Evolutionary conservation across 2,113 vertebrate species (phyloP).

Genomic region (Saccopteryx bilineata): DNA sequence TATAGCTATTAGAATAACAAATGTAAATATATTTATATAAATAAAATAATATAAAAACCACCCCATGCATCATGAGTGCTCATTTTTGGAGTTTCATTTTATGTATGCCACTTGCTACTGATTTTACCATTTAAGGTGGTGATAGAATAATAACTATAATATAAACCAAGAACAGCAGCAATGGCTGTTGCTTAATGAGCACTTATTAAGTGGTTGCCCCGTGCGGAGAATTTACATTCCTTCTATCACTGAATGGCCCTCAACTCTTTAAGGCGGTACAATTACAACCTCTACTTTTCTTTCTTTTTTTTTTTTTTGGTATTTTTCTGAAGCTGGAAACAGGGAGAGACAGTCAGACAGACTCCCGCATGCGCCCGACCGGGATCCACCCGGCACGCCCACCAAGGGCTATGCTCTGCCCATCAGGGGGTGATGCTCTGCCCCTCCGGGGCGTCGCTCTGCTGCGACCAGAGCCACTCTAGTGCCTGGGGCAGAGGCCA

Average conservation of each 20-base stretch:
- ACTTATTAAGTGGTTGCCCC: not conserved
- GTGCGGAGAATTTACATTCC: not conserved
- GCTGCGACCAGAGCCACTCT: no score
- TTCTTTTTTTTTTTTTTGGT: no score
- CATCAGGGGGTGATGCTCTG: no score
- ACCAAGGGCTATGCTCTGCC: no score
- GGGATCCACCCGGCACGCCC: no score
- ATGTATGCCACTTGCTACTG: not conserved
- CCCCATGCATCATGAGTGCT: not conserved
- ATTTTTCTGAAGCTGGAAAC: no score
- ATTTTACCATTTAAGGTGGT: not conserved
- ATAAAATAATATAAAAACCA: not conserved
- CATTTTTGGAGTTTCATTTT: conserved; percentile 1
- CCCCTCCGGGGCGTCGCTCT: no score
- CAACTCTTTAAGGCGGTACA: not conserved
- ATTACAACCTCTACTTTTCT: not conserved
- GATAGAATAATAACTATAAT: not conserved
- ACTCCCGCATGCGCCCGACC: no score
- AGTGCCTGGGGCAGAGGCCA: no score
- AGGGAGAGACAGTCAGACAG: no score
- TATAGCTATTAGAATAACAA: not conserved
- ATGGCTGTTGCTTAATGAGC: not conserved
- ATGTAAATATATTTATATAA: not conserved
- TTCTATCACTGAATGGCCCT: not conserved
- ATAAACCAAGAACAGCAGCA: not conserved